Base-by-base conservation (phyloP, 2,113 vertebrate species). In the Mionectes macconnelli region DNA sequence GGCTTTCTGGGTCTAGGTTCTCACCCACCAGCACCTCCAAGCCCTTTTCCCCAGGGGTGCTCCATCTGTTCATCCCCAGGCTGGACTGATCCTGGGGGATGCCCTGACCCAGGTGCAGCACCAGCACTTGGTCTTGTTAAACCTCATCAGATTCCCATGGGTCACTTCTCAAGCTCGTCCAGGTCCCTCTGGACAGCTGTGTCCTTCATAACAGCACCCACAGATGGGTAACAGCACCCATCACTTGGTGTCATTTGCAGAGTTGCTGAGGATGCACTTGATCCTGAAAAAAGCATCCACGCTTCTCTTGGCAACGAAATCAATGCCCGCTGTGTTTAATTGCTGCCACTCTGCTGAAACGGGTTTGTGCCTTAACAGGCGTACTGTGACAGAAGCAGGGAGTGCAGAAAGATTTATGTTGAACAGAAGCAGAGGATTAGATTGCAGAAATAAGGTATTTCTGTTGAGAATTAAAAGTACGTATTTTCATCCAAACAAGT, bases 41-140 rank as follows among this genome's bases (percentile, higher is more conserved):
- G 12, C 27, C 59, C 76, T 56, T 22, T 40, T 64, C 21, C 33
- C 44, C 68, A 52, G 33, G 27, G 60, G 52, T 66, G 27, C 68
- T 74, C 44, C 8, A 12, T 44, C 22, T 67, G 27, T 3, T 74
- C 2, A 52, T 74, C 37, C 44, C 53, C 53, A 39, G 31, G 24
- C n/a, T 53, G 53, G 33, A 39, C 0, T 52, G 52, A 53, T 45
- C 23, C 28, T 0, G 0, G 23, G 52, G 6, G 5, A 59, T 74
- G 2, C 3, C 53, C 40, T 13, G 5, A 25, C 5, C 3, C 72
- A 15, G 18, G 19, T 9, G 18, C 33, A 74, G 13, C 40, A 44
- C 53, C 72, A 44, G 18, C 7, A 8, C 39, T 24, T 30, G 44
- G 4, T 45, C 33, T 9, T 21, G 23, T 45, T 52, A 15, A 82